Evolutionary conservation across 1,140 invertebrate genomes (phyloP).

Genomic region (Drosophila bocqueti): DNA sequence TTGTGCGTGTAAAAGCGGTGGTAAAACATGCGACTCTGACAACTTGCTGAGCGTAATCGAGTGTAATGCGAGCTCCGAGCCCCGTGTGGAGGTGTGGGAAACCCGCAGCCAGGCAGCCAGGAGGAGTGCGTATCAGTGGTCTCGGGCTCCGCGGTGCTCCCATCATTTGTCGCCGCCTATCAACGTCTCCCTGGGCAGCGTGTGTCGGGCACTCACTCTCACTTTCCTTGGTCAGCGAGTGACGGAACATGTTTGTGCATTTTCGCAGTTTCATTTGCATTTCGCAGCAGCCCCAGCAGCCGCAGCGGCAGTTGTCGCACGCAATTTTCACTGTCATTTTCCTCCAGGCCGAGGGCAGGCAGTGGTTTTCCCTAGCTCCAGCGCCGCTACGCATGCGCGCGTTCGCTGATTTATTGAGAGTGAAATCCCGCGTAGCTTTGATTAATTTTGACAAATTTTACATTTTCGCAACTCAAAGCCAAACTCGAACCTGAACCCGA

Average conservation of each 20-base stretch:
- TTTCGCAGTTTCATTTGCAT: slow-evolving; percentile 64
- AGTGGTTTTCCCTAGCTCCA: slow-evolving; percentile 16
- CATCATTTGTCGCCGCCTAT: slow-evolving; percentile 42
- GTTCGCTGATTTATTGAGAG: slow-evolving; percentile 75
- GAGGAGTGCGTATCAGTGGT: slow-evolving; percentile 1
- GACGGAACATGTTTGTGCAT: slow-evolving; percentile 44
- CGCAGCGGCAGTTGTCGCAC: slow-evolving; percentile 36
- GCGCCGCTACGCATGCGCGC: slow-evolving; percentile 20
- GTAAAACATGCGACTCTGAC: slow-evolving; percentile 64
- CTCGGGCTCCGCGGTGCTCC: slow-evolving; percentile 12
- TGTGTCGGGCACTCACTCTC: slow-evolving; percentile 60
- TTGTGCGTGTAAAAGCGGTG: slow-evolving; percentile 72
- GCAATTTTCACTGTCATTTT: slow-evolving; percentile 64
- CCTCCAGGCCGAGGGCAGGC: slow-evolving; percentile 56
- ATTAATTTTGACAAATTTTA: slow-evolving; percentile 81
- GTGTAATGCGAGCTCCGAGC: slow-evolving; percentile 32
- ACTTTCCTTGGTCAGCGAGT: slow-evolving; percentile 50
- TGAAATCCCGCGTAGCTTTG: slow-evolving; percentile 71
- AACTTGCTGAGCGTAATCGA: slow-evolving; percentile 42
- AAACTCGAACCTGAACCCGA: slow-evolving; percentile 34
- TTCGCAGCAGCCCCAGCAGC: slow-evolving; percentile 48
- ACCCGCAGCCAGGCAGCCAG: background rate
- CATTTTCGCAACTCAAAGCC: slow-evolving; percentile 25
- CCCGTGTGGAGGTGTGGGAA: slow-evolving; percentile 32
- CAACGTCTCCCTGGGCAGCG: slow-evolving; percentile 55